Conservation (phyloP, 2,113 vertebrate genomes). For the Eurystomus gularis region DNA sequence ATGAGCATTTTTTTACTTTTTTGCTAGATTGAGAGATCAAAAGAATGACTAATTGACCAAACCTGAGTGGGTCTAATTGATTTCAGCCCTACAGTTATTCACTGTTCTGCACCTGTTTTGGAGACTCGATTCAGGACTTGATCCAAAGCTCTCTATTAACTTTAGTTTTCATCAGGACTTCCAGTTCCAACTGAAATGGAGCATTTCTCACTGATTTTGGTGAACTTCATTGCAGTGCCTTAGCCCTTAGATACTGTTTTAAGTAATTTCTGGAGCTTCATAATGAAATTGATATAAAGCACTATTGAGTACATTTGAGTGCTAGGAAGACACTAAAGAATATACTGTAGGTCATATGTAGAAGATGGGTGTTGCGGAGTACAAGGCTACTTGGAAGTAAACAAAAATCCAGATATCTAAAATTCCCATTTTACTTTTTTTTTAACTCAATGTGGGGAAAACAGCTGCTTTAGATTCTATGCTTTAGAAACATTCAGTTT, state of each 20-base stretch:
- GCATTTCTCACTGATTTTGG: background rate
- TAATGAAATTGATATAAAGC: background rate
- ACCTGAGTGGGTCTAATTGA: slow-evolving; percentile 12
- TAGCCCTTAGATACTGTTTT: background rate
- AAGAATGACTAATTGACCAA: slow-evolving; percentile 28
- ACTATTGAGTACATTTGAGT: background rate
- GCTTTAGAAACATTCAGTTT: background rate
- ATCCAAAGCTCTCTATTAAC: background rate
- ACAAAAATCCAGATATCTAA: background rate
- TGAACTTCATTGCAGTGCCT: background rate
- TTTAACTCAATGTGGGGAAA: background rate
- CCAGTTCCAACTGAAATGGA: background rate
- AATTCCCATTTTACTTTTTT: background rate
- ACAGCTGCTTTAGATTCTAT: background rate
- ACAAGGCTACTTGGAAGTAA: background rate
- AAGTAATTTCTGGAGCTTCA: background rate
- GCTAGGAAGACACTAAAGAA: background rate
- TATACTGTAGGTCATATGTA: background rate
- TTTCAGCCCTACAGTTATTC: slow-evolving; percentile 6
- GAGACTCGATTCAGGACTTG: background rate
- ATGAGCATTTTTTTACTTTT: background rate
- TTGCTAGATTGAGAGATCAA: slow-evolving; percentile 25
- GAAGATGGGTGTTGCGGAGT: rapidly evolving
- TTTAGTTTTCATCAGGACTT: background rate
- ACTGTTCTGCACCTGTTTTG: slow-evolving; percentile 38